Evolutionary conservation across 2,113 vertebrate genomes (phyloP).

Genomic region (Pica pica): DNA sequence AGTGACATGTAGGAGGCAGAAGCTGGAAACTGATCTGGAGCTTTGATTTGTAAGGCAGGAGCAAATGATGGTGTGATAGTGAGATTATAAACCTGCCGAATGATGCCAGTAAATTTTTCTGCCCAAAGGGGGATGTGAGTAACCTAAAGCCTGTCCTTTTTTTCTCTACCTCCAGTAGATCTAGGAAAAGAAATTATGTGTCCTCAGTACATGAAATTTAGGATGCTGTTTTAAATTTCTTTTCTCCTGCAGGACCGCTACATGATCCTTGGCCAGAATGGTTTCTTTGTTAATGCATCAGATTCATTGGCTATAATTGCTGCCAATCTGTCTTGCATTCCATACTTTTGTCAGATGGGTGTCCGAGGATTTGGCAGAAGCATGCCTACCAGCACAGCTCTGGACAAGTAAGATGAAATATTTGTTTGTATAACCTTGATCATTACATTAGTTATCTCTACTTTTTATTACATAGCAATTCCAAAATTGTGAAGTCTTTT

Average conservation of each 20-base stretch:
- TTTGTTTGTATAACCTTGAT: background rate
- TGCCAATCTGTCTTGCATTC: constrained; percentile 91
- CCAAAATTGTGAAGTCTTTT: background rate
- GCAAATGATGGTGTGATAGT: background rate
- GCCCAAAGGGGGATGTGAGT: background rate
- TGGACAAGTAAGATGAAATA: constrained; percentile 85
- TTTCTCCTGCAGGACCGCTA: constrained; percentile 86
- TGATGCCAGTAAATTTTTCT: background rate
- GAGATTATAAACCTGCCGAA: background rate
- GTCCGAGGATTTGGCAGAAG: constrained; percentile 92
- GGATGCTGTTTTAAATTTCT: background rate
- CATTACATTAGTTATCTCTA: background rate
- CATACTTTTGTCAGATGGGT: constrained; percentile 90
- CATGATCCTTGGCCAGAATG: constrained; percentile 96
- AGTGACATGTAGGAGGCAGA: background rate
- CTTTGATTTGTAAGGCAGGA: background rate
- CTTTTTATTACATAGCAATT: background rate
- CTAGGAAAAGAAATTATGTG: background rate
- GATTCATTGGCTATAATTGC: constrained; percentile 96
- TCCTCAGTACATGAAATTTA: background rate
- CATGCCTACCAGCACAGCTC: constrained; percentile 92
- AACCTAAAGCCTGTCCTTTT: background rate
- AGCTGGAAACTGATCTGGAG: background rate
- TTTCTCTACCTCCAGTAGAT: background rate
- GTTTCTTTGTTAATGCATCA: constrained; percentile 94